phyloP scores from a whole-genome alignment of 2,888 invertebrate species.

The Plemyria rubiginata region DNA sequence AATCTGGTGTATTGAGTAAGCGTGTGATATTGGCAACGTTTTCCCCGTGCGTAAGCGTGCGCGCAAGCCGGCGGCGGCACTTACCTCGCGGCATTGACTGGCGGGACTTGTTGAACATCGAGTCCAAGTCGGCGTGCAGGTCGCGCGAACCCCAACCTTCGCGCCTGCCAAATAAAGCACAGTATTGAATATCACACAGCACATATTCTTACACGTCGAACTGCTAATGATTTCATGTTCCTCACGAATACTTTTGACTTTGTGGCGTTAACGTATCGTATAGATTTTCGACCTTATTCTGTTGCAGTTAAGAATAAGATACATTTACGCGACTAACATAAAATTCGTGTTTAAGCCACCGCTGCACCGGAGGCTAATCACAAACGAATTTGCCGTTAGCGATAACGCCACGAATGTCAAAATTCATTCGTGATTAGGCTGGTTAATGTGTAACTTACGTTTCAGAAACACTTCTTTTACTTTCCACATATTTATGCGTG shows the following conservation, averaged over 20 bases:
- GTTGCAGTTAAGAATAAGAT: too few species aligned
- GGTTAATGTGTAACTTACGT: slow-evolving; percentile 73
- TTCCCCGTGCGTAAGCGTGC: slow-evolving; percentile 62
- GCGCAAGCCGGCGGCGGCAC: slow-evolving; percentile 51
- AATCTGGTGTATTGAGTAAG: slow-evolving; percentile 41
- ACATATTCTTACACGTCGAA: too few species aligned
- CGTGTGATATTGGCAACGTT: slow-evolving; percentile 71
- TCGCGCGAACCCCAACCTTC: slow-evolving; percentile 87
- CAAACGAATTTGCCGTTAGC: too few species aligned
- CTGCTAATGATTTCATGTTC: too few species aligned
- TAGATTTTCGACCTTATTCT: too few species aligned
- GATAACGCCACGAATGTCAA: too few species aligned
- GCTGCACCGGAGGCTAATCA: too few species aligned
- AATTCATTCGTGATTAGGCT: too few species aligned
- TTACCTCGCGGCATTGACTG: slow-evolving; percentile 89
- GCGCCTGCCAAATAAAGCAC: slow-evolving; percentile 58
- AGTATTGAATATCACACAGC: slow-evolving; percentile 10
- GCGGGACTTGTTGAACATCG: slow-evolving; percentile 86
- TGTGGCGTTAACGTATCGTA: too few species aligned
- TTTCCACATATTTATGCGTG: slow-evolving; percentile 78
- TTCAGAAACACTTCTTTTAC: slow-evolving; percentile 79
- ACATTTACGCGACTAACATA: too few species aligned
- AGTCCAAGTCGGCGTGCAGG: slow-evolving; percentile 89
- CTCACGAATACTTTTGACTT: too few species aligned
- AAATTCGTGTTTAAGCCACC: too few species aligned